Conservation (phyloP, 92 coral and sea anemone genomes). For the Phenganax subtilis region DNA sequence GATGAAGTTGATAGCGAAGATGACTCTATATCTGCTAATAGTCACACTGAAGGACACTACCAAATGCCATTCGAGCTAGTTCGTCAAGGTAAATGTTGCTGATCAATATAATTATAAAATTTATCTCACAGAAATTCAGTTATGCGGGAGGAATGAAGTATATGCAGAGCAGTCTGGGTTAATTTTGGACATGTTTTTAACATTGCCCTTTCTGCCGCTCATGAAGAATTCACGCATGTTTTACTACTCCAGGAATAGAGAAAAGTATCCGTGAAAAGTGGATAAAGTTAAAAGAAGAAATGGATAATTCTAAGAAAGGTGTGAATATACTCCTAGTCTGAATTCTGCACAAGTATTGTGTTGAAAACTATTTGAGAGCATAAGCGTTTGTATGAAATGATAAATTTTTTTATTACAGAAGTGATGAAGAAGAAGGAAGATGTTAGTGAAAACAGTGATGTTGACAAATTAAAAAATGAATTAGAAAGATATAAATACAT, state of each 20-base stretch:
- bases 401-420: not conserved
- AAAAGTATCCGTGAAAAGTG: conserved; percentile 93
- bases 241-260: conserved; percentile 67
- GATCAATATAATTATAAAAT: not conserved
- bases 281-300: conserved; percentile 66
- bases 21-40: conserved; percentile 63
- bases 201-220: too few species aligned
- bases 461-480: conserved; percentile 59
- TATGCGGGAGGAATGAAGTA: not conserved
- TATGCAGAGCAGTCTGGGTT: too few species aligned
- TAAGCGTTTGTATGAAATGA: not conserved
- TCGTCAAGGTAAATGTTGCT: conserved; percentile 66
- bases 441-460: conserved; percentile 41
- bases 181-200: too few species aligned
- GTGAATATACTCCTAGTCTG: not conserved
- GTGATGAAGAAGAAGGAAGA: not conserved
- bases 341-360: too few species aligned
- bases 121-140: not conserved
- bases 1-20: conserved; percentile 62
- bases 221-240: not conserved
- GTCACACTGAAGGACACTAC: conserved; percentile 87
- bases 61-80: conserved; percentile 97
- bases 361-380: not conserved
- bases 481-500: conserved; percentile 81
- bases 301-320: conserved; percentile 74